Percentiles rank a stretch among this genome's conserved stretches.
phyloP scores from a whole-genome alignment of 1,140 invertebrate species.

The Drosophila leontia region DNA sequence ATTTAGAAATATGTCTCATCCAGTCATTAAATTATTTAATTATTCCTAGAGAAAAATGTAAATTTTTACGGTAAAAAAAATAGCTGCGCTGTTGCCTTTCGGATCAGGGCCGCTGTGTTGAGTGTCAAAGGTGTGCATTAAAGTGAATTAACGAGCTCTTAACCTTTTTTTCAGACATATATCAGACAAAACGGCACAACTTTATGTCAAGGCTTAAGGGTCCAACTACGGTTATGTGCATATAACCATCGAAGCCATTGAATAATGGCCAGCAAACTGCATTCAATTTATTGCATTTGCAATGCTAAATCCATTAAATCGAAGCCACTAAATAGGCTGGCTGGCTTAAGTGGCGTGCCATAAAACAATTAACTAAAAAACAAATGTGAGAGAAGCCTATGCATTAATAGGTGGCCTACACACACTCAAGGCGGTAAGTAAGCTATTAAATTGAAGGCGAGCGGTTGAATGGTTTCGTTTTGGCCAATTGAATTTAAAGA shows the following conservation, averaged over 20 bases:
- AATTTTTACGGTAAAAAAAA: slow-evolving; percentile 14
- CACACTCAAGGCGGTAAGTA: slow-evolving; percentile 44
- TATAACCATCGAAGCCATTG: slow-evolving; percentile 16
- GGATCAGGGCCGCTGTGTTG: slow-evolving; percentile 22
- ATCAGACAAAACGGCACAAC: slow-evolving; percentile 25
- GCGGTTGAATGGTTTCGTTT: slow-evolving; percentile 9
- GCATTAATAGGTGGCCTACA: slow-evolving; percentile 50
- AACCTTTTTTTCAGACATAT: slow-evolving; percentile 42
- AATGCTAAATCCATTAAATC: slow-evolving; percentile 73
- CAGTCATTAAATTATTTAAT: too few species aligned
- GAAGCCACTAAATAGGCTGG: slow-evolving; percentile 24
- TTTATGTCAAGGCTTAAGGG: slow-evolving; percentile 46
- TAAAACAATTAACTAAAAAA: slow-evolving; percentile 69
- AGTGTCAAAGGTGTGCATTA: slow-evolving; percentile 50
- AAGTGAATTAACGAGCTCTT: slow-evolving; percentile 49
- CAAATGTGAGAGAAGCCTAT: slow-evolving; percentile 56
- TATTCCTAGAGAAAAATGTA: background rate
- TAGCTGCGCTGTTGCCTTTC: background rate
- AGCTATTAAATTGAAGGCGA: slow-evolving; percentile 41
- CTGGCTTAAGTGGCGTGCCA: slow-evolving; percentile 61
- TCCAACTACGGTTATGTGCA: slow-evolving; percentile 6
- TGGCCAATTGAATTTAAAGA: slow-evolving; percentile 28
- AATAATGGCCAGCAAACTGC: slow-evolving; percentile 30
- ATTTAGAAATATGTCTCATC: too few species aligned
- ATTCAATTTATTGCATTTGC: slow-evolving; percentile 51